Base-by-base conservation (phyloP, 2,888 invertebrate species). In the Philereme transversata region DNA sequence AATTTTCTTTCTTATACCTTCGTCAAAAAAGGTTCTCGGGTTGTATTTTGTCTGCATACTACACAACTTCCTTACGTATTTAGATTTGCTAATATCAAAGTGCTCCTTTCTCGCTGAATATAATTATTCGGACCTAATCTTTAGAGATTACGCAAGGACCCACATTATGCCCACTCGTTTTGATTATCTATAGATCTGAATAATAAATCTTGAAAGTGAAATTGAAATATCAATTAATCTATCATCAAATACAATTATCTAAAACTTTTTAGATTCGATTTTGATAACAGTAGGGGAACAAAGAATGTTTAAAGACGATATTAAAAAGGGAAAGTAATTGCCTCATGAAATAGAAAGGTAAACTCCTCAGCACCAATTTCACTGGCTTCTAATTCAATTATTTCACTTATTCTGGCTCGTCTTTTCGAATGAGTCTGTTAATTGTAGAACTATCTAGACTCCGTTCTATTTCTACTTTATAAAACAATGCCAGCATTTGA, bases 321-420 rank as follows among this genome's bases (percentile, higher is more conserved):
- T 68, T 72, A 69, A 63, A 73, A 74, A 77, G 70, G 77, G 78
- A 83, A 82, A 83, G 82, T 78, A 69, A 68, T 73, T 63, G 69
- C 64, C 48, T 64, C 60, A 65, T 71, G 68, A 63, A 77, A 75
- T 80, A 80, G 82, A 84, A 86, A 83, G 82, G 70, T 70, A 54
- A 50, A 49, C 51, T 70, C 54, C 59, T 55, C 61, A 70, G 63
- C 60, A 61, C 66, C 65, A 80, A 80, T 83, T 82, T 80, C 79
- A 74, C 76, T 58, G 48, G 61, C 74, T 75, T 77, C 79, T 84
- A 83, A 84, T 86, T 83, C 72, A 83, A 83, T 86, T 86, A 83
- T 74, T 78, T 74, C 71, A 62, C 63, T 70, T 69, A 77, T 78
- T 76, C 69, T 65, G 22, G 72, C 68, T 64, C 71, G 65, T 57